Base-by-base conservation (phyloP, 53 echinoderm and acorn worm genomes). In the Apostichopus leukothele region DNA sequence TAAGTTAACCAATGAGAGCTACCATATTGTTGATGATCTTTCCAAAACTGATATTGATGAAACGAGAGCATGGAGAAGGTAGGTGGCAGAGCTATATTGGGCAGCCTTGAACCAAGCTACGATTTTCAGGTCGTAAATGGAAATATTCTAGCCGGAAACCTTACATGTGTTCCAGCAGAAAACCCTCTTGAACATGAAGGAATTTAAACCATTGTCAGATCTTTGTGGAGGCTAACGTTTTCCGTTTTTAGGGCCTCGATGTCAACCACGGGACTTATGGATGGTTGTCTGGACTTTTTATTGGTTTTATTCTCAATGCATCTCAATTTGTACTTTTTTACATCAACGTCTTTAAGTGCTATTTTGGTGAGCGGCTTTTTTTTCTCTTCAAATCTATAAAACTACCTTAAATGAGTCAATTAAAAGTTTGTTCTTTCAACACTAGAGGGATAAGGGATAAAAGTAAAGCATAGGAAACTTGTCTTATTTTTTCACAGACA, bases 41-140 rank as follows among this genome's bases (percentile, higher is more conserved):
- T 55, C 81, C 0, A 81, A 81, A 51, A 53, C 55, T 54, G 81
- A 81, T 59, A 12, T 81, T 55, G 11, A 9, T 50, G 81, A 81
- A 21, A 81, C 55, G 55, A 50, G 81, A 54, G 51, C 39, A 51
- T 79, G 79, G 79, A 79, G 79, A 54, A 16, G 79, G 1, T 52
- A 50, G 51, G 79, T 79, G n/a, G 8, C 79, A 13, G 14, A 79
- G 50, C 19, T 79, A 10, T 79, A 13, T 53, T 52, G 18, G 51
- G 79, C 39, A 51, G 79, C 39, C 39, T 2, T 39, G 79, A 19
- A 79, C 16, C 9, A 39, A 51, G 51, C 20, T 79, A 53, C 51
- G 79, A 50, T 63, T 79, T 79, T 19, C 79, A 51, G 79, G 50
- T 79, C 4, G 79, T 19, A 76, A 76, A 76, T 25, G 39, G 12